Percentiles rank a stretch among this genome's conserved stretches.
phyloP scores from a whole-genome alignment of 2,888 invertebrate genomes.

The Platerodrilus igneus region DNA sequence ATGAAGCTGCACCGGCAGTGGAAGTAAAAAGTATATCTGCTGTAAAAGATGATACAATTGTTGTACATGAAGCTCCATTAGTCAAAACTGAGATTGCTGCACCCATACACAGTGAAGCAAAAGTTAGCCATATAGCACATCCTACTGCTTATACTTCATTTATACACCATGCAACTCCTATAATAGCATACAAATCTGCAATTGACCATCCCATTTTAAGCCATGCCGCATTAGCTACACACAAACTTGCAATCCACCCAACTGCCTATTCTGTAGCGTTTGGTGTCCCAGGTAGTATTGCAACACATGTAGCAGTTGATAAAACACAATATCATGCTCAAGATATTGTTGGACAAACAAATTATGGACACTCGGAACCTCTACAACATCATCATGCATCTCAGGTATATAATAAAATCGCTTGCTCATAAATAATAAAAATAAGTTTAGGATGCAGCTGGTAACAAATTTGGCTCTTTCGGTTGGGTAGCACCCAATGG shows the following conservation, averaged over 20 bases:
- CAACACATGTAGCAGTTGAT: slow-evolving; percentile 30
- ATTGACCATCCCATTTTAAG: slow-evolving; percentile 26
- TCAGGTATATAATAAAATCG: slow-evolving; percentile 29
- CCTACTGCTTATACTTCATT: slow-evolving; percentile 6
- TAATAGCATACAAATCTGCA: too few relatives aligned
- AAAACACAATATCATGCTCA: slow-evolving; percentile 47
- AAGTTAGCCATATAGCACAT: too few relatives aligned
- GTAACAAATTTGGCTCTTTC: slow-evolving; percentile 47
- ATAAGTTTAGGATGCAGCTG: slow-evolving; percentile 38
- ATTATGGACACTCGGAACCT: slow-evolving; percentile 45
- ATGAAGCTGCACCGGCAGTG: too few relatives aligned
- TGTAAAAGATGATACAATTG: too few relatives aligned
- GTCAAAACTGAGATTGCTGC: too few relatives aligned
- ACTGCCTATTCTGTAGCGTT: slow-evolving; percentile 33
- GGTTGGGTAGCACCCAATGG: slow-evolving; percentile 50
- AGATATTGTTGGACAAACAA: slow-evolving; percentile 45
- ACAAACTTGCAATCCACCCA: slow-evolving; percentile 22
- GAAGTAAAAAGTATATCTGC: too few relatives aligned
- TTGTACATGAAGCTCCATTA: too few relatives aligned
- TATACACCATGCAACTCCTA: slow-evolving; percentile 9
- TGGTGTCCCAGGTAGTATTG: slow-evolving; percentile 23
- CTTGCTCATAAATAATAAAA: background rate
- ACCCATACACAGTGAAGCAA: too few relatives aligned
- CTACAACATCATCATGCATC: slow-evolving; percentile 44
- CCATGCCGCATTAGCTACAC: slow-evolving; percentile 30